Base-by-base conservation (phyloP, 2,113 vertebrate species). In the Istiophorus platypterus region DNA sequence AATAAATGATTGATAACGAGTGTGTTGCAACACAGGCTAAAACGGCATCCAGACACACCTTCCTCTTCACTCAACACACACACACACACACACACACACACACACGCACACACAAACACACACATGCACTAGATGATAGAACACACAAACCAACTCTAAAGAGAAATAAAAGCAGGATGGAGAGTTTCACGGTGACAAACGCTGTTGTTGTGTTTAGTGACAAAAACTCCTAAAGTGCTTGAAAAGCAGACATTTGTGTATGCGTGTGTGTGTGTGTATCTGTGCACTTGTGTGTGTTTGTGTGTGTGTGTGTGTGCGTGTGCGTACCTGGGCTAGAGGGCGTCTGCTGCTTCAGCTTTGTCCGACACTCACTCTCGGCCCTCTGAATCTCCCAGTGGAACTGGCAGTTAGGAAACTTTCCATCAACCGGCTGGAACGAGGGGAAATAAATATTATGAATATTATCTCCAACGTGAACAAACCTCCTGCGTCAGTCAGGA, bases 331-430 rank as follows among this genome's bases (percentile, higher is more conserved):
- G 26, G 17, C 7, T 17, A 0, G 31, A 2, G 3, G 56, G 31
- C 0, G 7, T n/a, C 8, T 56, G 58, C 0, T 34, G 51, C 14
- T 88, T 56, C 62, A 95, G 90, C 4, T 62, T 68, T 2, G 57
- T 79, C 26, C 59, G 24, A 77, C 95, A 95, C 54, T 94, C 90
- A n/a, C 26, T 78, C 72, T 78, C 59, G 15, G 91, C 90, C 63
- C 72, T 78, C 88, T 94, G 77, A 74, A 95, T 82, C 82, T 95
- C 95, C 92, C 92, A 95, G 17, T 84, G 10, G 58, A 95, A 92
- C 78, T 92, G 91, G 78, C 95, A 95, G 65, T 42, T 80, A 24
- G 94, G 81, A 80, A 94, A 91, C 78, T 76, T 92, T 58, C 87
- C 94, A 20, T 76, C 66, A 62, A 89, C 90, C 94, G 95, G 90